These are phyloP conservation scores for Eumacrocentrus americanus DNA, from an alignment of 2,888 invertebrate species.

Conservation along the genomic window DNA sequence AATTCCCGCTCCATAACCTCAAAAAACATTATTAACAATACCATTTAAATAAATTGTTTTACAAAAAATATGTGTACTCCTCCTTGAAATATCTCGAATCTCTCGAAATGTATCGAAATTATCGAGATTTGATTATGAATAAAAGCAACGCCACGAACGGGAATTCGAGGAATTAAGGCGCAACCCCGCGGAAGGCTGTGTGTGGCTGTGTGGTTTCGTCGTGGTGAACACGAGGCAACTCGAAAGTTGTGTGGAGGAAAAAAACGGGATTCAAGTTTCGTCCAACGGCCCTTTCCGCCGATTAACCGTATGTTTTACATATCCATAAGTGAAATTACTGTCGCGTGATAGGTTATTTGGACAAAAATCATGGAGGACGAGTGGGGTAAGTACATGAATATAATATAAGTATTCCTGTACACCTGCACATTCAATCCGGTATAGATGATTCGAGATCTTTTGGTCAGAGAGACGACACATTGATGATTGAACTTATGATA, in stretches of 20 bases:
- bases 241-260: background rate
- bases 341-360: background rate
- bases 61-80: too few species aligned
- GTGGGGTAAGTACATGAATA: constrained; percentile 67
- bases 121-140: too few species aligned
- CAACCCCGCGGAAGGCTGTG: too few species aligned
- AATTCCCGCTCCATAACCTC: too few species aligned
- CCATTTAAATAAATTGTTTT: too few species aligned
- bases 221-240: constrained; percentile 22
- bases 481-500: background rate
- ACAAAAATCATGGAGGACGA: constrained; percentile 69
- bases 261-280: background rate
- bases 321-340: background rate
- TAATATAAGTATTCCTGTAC: too few species aligned
- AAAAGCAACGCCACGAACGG: too few species aligned
- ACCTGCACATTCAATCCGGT: constrained; percentile 9
- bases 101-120: too few species aligned
- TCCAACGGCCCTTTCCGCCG: background rate
- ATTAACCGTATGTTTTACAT: background rate
- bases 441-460: constrained; percentile 22
- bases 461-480: background rate
- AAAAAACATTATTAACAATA: too few species aligned
- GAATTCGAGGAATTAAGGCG: too few species aligned
- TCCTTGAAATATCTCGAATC: too few species aligned
- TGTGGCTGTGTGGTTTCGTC: too few species aligned